A percentile compares a stretch with the other conserved stretches of the same genome.
These are phyloP conservation scores for Teinopalpus imperialis DNA, from an alignment of 2,888 invertebrate species.

Conservation along the genomic window DNA sequence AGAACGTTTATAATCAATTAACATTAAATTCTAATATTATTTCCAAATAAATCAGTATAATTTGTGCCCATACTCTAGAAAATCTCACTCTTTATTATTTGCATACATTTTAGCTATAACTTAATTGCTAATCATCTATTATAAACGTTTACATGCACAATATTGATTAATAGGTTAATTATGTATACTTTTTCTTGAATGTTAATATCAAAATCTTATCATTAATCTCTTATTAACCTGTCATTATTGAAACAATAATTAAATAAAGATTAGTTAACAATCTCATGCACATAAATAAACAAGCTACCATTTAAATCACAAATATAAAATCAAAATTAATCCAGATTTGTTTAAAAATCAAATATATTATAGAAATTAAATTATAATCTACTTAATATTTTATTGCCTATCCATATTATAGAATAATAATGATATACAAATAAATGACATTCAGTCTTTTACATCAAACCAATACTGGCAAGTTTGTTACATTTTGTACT, in stretches of 20 bases:
- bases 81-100: conserved; percentile 39
- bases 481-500: conserved; percentile 81
- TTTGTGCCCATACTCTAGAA: conserved; percentile 36
- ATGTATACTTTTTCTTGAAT: conserved; percentile 2
- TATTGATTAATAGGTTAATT: no score
- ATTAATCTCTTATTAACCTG: not conserved
- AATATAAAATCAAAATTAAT: conserved; percentile 14
- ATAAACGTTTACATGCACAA: conserved; percentile 15
- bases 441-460: conserved; percentile 80
- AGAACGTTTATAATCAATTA: no score
- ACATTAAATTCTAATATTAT: no score
- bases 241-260: conserved; percentile 1
- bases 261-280: conserved; percentile 16
- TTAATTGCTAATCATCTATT: conserved; percentile 22
- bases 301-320: conserved; percentile 35
- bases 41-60: conserved; percentile 11
- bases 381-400: conserved; percentile 25
- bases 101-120: conserved; percentile 16
- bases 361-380: conserved; percentile 10
- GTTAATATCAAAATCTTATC: not conserved
- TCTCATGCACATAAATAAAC: conserved; percentile 11
- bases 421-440: conserved; percentile 68
- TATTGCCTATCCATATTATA: conserved; percentile 50
- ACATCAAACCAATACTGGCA: conserved; percentile 81
- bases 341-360: conserved; percentile 5